Base-by-base conservation (phyloP, 2,888 invertebrate species). In the Galeruca laticollis region DNA sequence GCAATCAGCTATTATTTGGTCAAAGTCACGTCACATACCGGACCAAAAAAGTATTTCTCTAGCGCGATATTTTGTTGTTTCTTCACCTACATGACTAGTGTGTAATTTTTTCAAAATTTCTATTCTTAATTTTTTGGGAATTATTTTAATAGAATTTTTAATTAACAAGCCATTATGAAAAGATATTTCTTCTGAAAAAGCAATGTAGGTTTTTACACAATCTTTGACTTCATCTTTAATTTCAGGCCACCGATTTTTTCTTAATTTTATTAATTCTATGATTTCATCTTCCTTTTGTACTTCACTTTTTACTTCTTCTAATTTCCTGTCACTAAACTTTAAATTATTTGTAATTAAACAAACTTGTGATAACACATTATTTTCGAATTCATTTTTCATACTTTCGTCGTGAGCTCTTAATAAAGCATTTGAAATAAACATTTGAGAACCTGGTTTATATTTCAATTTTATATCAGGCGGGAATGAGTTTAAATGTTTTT, bases 381-480 rank as follows among this genome's bases (percentile, higher is more conserved):
- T 56, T 56, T 8, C 21, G 26, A 56, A 21, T 56, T 56, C 10
- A 15, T 33, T 15, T 56, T 33, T 56, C 8, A n/a, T 21, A 56
- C 5, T 21, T 31, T 33, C n/a, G n/a, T n/a, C n/a, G n/a, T n/a
- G n/a, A n/a, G n/a, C n/a, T n/a, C n/a, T n/a, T n/a, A n/a, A n/a
- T n/a, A n/a, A n/a, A n/a, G n/a, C n/a, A n/a, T n/a, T n/a, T n/a
- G n/a, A n/a, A n/a, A n/a, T n/a, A n/a, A n/a, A n/a, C 31, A 56
- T 52, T 52, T 52, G 13, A 31, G 56, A 21, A 15, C 56, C 56
- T 8, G 56, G 56, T 21, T 56, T 56, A 21, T 56, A 56, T 56
- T 6, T 26, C 26, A 56, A 10, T 56, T 56, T 56, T 56, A 31
- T 26, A 21, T 56, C 8, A 56, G 56, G n/a, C n/a, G n/a, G n/a